These are phyloP conservation scores for Cotesia vestalis DNA, from an alignment of 1,140 invertebrate genomes.

Conservation along the genomic window DNA sequence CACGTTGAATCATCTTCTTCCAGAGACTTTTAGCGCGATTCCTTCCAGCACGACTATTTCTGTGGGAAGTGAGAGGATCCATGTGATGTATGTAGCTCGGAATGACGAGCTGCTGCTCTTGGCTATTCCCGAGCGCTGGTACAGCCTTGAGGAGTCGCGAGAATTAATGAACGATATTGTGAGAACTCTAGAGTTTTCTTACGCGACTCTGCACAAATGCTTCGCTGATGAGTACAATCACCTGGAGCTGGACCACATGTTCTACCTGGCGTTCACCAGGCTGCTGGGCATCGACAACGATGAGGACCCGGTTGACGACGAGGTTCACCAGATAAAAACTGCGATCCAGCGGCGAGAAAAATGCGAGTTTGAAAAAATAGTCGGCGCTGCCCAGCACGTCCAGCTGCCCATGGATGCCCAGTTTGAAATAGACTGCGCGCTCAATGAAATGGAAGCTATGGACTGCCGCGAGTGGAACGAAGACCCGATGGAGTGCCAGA, in stretches of 20 bases:
- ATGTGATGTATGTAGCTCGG: constrained; percentile 69
- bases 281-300: constrained; percentile 51
- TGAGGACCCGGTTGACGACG: constrained; percentile 39
- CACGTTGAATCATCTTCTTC: constrained; percentile 74
- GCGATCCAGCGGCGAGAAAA: constrained; percentile 36
- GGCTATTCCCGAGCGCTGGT: constrained; percentile 64
- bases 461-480: constrained; percentile 85
- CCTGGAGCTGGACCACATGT: constrained; percentile 67
- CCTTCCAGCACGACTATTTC: constrained; percentile 69
- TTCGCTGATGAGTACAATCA: constrained; percentile 61
- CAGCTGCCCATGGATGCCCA: constrained; percentile 78
- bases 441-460: constrained; percentile 83
- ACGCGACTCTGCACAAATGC: constrained; percentile 65
- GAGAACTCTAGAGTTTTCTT: constrained; percentile 65
- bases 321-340: constrained; percentile 18
- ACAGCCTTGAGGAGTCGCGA: constrained; percentile 62
- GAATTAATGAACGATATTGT: constrained; percentile 64
- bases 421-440: constrained; percentile 79
- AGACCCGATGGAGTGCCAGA: constrained; percentile 79
- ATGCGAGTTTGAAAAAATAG: constrained; percentile 55
- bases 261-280: constrained; percentile 65
- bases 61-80: constrained; percentile 65
- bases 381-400: constrained; percentile 68
- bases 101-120: constrained; percentile 69
- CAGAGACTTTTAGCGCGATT: constrained; percentile 69